These are phyloP conservation scores for Adineta ricciae DNA, from an alignment of 2,888 invertebrate species.

Conservation along the genomic window DNA sequence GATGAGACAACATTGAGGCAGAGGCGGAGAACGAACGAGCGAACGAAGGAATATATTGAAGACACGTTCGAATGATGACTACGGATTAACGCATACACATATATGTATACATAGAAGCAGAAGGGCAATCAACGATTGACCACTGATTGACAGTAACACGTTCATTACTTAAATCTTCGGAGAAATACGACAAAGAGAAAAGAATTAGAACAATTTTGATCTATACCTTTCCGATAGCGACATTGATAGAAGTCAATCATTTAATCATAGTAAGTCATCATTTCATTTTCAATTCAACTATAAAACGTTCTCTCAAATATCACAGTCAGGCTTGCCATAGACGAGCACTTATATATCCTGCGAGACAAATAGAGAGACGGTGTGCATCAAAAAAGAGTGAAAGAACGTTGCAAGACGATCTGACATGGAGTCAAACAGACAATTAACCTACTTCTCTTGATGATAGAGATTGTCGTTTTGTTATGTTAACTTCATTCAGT, in stretches of 20 bases:
- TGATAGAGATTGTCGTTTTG: not conserved
- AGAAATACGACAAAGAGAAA: not conserved
- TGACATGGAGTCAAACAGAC: not conserved
- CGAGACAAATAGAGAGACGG: not conserved
- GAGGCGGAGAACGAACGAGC: not conserved
- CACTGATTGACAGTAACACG: not conserved
- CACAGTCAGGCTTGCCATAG: no score
- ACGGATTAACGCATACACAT: conserved; percentile 3
- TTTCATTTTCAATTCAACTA: not conserved
- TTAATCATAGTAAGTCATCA: not conserved
- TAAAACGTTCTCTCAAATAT: not conserved
- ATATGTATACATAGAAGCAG: not conserved
- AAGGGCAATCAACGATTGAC: not conserved
- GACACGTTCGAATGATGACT: conserved; percentile 22
- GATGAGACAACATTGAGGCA: conserved; percentile 9
- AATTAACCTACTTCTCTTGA: not conserved
- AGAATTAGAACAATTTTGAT: not conserved
- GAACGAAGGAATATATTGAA: not conserved
- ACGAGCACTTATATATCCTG: not conserved
- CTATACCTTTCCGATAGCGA: not conserved
- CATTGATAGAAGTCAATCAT: not conserved
- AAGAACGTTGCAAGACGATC: not conserved
- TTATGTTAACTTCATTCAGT: not conserved
- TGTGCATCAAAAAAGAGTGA: not conserved
- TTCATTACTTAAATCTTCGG: not conserved